Percentiles rank a stretch among this genome's conserved stretches.
Conservation (phyloP, 2,888 invertebrate species). For the Unio pictorum region DNA sequence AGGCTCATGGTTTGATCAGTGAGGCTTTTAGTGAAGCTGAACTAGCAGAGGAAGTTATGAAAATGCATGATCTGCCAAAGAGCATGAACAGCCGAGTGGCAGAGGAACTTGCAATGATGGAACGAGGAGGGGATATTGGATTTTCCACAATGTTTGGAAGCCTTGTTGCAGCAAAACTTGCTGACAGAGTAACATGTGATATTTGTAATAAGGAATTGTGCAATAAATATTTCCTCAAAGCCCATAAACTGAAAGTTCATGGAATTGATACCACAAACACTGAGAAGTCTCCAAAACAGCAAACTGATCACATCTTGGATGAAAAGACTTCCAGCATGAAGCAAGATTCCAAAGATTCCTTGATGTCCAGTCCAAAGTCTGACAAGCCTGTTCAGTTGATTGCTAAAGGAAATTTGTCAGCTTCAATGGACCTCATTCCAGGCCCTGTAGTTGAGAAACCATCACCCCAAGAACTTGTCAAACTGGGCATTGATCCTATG, state of each 20-base stretch:
- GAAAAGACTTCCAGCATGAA: constrained; percentile 18
- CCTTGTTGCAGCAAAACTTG: constrained; percentile 71
- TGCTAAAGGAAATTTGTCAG: constrained; percentile 23
- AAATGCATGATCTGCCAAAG: constrained; percentile 34
- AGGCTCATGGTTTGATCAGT: constrained; percentile 62
- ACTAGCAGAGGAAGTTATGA: constrained; percentile 40
- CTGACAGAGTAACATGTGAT: constrained; percentile 79
- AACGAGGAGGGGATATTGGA: constrained; percentile 40
- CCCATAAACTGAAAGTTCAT: constrained; percentile 98
- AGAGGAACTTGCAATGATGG: constrained; percentile 38
- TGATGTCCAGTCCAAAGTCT: constrained; percentile 18
- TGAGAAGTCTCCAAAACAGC: constrained; percentile 37
- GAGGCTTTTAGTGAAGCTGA: constrained; percentile 47
- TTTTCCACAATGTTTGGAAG: constrained; percentile 67
- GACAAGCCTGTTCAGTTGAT: constrained; percentile 11
- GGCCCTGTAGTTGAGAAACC: constrained; percentile 44
- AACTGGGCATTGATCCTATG: constrained; percentile 71
- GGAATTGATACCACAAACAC: constrained; percentile 65
- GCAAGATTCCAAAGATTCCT: constrained; percentile 35
- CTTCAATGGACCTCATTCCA: constrained; percentile 22
- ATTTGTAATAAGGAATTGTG: constrained; percentile 99
- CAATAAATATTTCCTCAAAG: constrained; percentile 99
- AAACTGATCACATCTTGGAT: constrained; percentile 15
- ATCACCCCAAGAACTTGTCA: constrained; percentile 63
- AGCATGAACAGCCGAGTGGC: constrained; percentile 39